phyloP scores from a whole-genome alignment of 2,888 invertebrate genomes.

The Acanthacorydalis orientalis region DNA sequence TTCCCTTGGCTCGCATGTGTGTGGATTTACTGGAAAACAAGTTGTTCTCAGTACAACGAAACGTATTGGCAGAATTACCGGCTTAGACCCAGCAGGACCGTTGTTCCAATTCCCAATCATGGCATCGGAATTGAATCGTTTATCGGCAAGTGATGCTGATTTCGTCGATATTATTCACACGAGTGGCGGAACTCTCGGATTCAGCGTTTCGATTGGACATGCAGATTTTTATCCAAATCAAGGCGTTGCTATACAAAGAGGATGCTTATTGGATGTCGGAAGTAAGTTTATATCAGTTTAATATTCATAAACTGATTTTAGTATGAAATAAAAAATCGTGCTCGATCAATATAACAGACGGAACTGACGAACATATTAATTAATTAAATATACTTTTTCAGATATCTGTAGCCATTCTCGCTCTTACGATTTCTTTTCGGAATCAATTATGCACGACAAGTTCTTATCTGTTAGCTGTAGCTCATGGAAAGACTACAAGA shows the following conservation, averaged over 20 bases:
- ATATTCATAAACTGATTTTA: neutral
- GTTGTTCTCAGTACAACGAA: slow-evolving; percentile 9
- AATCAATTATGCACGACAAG: slow-evolving; percentile 25
- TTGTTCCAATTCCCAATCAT: slow-evolving; percentile 19
- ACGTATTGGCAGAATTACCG: slow-evolving; percentile 21
- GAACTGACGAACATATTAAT: neutral
- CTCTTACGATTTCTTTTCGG: slow-evolving; percentile 27
- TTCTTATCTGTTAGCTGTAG: slow-evolving; percentile 22
- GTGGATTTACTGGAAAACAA: slow-evolving; percentile 18
- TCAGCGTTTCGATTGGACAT: slow-evolving; percentile 33
- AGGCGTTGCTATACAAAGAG: slow-evolving; percentile 33
- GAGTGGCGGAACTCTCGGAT: slow-evolving; percentile 35
- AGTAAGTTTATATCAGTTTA: neutral
- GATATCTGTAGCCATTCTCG: slow-evolving; percentile 31
- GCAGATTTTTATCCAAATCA: slow-evolving; percentile 41
- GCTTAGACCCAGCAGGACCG: slow-evolving; percentile 27
- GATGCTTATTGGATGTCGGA: slow-evolving; percentile 21
- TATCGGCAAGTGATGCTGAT: slow-evolving; percentile 34
- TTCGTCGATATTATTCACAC: slow-evolving; percentile 45
- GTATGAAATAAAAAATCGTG: neutral
- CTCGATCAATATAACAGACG: neutral
- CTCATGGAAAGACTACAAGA: slow-evolving; percentile 19
- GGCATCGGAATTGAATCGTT: neutral
- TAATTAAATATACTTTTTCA: slow-evolving; percentile 14
- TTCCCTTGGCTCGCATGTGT: slow-evolving; percentile 24